Evolutionary conservation across 2,113 vertebrate genomes (phyloP), one percentile per base, ranked within the genome.

Genomic region (Pitta sordida): DNA sequence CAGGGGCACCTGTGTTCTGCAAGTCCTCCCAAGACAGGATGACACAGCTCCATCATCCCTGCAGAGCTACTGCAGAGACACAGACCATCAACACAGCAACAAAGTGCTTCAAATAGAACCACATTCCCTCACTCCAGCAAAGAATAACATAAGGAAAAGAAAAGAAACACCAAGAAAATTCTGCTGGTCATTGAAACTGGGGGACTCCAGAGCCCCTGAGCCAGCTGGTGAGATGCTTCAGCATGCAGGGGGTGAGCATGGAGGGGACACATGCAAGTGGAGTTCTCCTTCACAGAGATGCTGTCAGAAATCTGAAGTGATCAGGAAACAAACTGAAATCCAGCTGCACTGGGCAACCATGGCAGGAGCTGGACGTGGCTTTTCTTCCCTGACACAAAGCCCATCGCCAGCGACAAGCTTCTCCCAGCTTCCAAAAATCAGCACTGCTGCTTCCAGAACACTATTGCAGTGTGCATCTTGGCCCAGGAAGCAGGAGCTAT

Each of bases 351-450:
- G 11, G 30, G 92, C 82, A 67, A 74, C 55, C 34, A 70, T 86
- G 22, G 62, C 6, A 48, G 88, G 76, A 64, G 71, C 4, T 30
- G 68, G 83, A 82, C 1, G 81, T 91, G 87, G 83, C 73, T 75
- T 59, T 51, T 86, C 73, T 80, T 89, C 89, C 93, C 91, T 91
- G 83, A 79, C 89, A 73, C 26, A 56, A 67, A 94, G 94, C 95
- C 95, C 91, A 55, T 96, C 96, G 96, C 96, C 96, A 74, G 96
- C 94, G 70, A 97, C 60, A 44, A 86, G 94, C 92, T 78, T 67
- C 75, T 92, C 80, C 93, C 91, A n/a, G 79, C 93, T 85, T 64
- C 74, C 58, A 43, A 34, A 64, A 74, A 36, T 55, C 4, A 73
- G 86, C 73, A 37, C 65, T 17, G 63, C 94, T 68, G 89, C 95